Base-by-base conservation (phyloP, 2,797 vertebrate genomes). In the Catostomus latipinnis region DNA sequence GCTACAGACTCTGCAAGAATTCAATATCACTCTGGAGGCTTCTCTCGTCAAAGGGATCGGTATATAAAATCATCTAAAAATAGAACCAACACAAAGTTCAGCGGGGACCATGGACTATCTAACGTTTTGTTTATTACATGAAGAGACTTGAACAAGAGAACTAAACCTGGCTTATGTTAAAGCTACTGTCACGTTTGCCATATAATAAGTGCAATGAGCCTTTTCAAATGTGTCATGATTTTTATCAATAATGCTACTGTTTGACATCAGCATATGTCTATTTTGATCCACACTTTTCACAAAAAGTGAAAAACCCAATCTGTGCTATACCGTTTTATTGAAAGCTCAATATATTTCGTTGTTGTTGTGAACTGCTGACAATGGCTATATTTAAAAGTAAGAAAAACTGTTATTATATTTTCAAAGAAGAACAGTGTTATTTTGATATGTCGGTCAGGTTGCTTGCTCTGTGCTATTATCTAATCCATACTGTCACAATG, bases 1-100 rank as follows among this genome's bases (percentile, higher is more conserved):
- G 77, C 93, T 99, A 83, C 98, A 99, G 92, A 99, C 97, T 69
- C 91, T 99, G 91, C 98, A 99, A 90, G 98, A 99, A 87, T 99
- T 99, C 91, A 99, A 99, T 91, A 99, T 99, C 88, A 99, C 96
- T 11, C 93, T 99, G 90, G 98, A 99, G 90, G 94, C 97, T 0
- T 99, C 98, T 6, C 95, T 99, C 0, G 93, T 99, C 86, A 99
- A 99, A 95, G 98, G 98, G 83, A 96, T 99, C 4, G 93, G 94
- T 69, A 93, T 95, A 86, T 95, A 88, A 92, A 84, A 52, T 56
- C 78, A 82, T 81, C 71, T 48, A 6, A 73, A 80, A 71, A 83
- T 68, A 62, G 60, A 90, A 86, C 86, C 67, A 84, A 89, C 82
- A 78, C 61, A 63, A 86, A 58, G 83, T 88, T 87, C 81, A 82